Conservation (phyloP, 2,113 vertebrate species). For the Grammomys dolichurus region DNA sequence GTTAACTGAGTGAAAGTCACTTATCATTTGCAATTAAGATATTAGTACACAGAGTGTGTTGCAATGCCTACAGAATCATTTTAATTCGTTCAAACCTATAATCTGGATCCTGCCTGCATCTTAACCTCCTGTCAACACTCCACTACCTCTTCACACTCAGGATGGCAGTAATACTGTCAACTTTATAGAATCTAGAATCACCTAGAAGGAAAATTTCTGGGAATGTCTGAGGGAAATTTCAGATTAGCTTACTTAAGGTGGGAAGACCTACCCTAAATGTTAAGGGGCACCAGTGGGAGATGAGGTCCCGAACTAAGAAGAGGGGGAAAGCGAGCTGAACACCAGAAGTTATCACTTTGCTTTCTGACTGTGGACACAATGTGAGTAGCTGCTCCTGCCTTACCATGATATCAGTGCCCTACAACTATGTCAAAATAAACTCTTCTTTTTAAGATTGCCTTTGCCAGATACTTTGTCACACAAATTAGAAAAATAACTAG, state of each 20-base stretch:
- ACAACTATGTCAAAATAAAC: not conserved
- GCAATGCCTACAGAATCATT: not conserved
- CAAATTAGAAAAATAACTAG: not conserved
- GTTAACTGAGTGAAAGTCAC: not conserved
- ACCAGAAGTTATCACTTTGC: not conserved
- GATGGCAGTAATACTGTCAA: not conserved
- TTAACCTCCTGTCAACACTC: not conserved
- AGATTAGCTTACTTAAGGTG: not conserved
- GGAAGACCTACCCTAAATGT: not conserved
- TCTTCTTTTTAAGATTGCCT: no score
- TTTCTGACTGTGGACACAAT: not conserved
- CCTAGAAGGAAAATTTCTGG: not conserved
- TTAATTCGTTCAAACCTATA: not conserved
- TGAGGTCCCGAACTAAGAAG: not conserved
- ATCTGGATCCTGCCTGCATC: not conserved
- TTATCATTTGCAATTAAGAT: not conserved
- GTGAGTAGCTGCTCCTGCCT: not conserved
- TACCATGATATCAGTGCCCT: not conserved
- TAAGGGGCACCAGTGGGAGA: no score
- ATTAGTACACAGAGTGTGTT: not conserved
- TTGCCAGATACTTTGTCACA: not conserved
- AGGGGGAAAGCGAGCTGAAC: not conserved
- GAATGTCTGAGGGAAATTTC: not conserved
- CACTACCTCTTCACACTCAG: not conserved
- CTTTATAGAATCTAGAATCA: not conserved